These are phyloP conservation scores for Lasioglossum marginatum DNA, from an alignment of 2,888 invertebrate genomes.

Conservation along the genomic window DNA sequence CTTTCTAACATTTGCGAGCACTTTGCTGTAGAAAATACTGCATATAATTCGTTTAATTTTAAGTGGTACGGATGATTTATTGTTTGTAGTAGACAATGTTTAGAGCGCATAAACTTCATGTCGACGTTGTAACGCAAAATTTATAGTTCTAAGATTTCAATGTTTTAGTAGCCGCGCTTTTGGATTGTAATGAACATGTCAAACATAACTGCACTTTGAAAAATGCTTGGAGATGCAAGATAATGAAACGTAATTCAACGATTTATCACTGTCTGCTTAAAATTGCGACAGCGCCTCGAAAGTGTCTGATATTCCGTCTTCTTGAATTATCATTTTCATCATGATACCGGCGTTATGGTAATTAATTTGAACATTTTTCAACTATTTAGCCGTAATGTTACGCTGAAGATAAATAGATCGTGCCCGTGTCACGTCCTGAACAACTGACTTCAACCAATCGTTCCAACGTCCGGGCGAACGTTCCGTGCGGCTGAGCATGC, in stretches of 20 bases:
- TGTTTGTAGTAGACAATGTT: not conserved
- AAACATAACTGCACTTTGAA: conserved; percentile 34
- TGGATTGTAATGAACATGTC: conserved; percentile 29
- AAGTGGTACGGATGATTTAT: not conserved
- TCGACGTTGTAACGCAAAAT: not conserved
- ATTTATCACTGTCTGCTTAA: conserved; percentile 43
- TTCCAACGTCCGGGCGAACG: conserved; percentile 12
- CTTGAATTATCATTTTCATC: conserved; percentile 21
- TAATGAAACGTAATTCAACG: conserved; percentile 13
- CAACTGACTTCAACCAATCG: conserved; percentile 12
- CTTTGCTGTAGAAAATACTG: not conserved
- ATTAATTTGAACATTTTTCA: conserved; percentile 42
- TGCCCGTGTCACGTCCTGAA: not conserved
- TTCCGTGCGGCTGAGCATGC: conserved; percentile 42
- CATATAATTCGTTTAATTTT: not conserved
- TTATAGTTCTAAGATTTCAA: conserved; percentile 2
- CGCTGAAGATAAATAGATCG: conserved; percentile 30
- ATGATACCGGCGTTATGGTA: not conserved
- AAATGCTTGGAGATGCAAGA: conserved; percentile 18
- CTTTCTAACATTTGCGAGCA: too few relatives aligned
- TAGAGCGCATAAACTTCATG: not conserved
- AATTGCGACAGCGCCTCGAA: conserved; percentile 18
- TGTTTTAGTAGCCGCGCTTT: not conserved
- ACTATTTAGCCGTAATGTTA: conserved; percentile 19
- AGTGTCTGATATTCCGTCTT: not conserved